phyloP scores from a whole-genome alignment of 2,888 invertebrate genomes.

The Malthinus seriepunctatus region DNA sequence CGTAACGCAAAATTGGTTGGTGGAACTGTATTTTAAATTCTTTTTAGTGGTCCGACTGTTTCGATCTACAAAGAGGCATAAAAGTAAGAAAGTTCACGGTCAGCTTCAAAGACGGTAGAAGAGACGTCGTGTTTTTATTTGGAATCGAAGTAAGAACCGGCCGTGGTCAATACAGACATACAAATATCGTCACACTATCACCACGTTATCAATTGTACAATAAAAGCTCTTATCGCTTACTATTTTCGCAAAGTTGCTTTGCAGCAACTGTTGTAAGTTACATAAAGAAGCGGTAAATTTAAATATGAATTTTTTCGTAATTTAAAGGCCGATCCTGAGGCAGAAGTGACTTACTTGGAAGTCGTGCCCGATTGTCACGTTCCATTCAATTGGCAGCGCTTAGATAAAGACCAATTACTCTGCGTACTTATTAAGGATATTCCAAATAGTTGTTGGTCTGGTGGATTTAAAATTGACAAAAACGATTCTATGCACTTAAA shows the following conservation, averaged over 20 bases:
- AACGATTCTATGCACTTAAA: slow-evolving; percentile 87
- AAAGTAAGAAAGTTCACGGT: slow-evolving; percentile 61
- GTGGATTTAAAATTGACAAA: slow-evolving; percentile 84
- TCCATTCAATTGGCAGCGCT: slow-evolving; percentile 96
- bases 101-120: slow-evolving; percentile 62
- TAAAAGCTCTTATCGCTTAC: slow-evolving; percentile 74
- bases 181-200: slow-evolving; percentile 89
- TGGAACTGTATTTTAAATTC: neutral
- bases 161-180: slow-evolving; percentile 85
- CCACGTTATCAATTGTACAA: slow-evolving; percentile 95
- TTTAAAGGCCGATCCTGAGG: slow-evolving; percentile 63
- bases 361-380: slow-evolving; percentile 87
- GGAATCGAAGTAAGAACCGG: slow-evolving; percentile 90
- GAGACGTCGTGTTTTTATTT: slow-evolving; percentile 78
- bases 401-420: slow-evolving; percentile 86
- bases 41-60: slow-evolving; percentile 80
- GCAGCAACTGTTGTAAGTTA: slow-evolving; percentile 70
- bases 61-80: slow-evolving; percentile 67
- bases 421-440: slow-evolving; percentile 80
- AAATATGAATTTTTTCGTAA: neutral
- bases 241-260: slow-evolving; percentile 88
- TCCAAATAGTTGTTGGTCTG: slow-evolving; percentile 82
- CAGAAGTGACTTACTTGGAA: slow-evolving; percentile 69
- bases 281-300: neutral
- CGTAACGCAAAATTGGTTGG: no score